A percentile compares a stretch with the other conserved stretches of the same genome.
Conservation (phyloP, 2,797 vertebrate genomes). For the Characodon lateralis region DNA sequence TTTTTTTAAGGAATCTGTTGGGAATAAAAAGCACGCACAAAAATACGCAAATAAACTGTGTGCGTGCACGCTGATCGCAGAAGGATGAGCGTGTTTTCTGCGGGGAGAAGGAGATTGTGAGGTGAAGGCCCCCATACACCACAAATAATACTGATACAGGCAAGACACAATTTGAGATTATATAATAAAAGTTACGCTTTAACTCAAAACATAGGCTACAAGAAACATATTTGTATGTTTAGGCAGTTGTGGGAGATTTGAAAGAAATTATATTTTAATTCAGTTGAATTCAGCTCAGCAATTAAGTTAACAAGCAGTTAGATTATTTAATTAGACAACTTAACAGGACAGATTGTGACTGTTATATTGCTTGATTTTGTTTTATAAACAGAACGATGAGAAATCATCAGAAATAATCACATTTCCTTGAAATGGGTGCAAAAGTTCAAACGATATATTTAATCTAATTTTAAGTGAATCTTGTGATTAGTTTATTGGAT, state of each 20-base stretch:
- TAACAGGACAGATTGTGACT: background rate
- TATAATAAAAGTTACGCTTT: background rate
- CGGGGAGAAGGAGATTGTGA: slow-evolving; percentile 52
- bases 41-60: background rate
- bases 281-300: background rate
- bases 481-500: slow-evolving; percentile 40
- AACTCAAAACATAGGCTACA: background rate
- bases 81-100: slow-evolving; percentile 63
- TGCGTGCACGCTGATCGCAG: slow-evolving; percentile 9
- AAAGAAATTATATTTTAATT: background rate
- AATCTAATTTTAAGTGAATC: slow-evolving; percentile 28
- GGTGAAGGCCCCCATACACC: slow-evolving; percentile 58
- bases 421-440: slow-evolving; percentile 13
- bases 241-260: background rate
- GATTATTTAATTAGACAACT: background rate
- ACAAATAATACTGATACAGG: background rate
- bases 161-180: slow-evolving; percentile 16
- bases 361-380: too few species aligned
- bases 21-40: slow-evolving; percentile 12
- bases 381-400: background rate
- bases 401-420: background rate
- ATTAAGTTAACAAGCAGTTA: background rate
- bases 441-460: slow-evolving; percentile 38
- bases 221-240: background rate
- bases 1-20: background rate